A percentile compares a stretch with the other conserved stretches of the same genome.
phyloP scores from a whole-genome alignment of 2,797 vertebrate genomes.

The Holocentrus rufus region DNA sequence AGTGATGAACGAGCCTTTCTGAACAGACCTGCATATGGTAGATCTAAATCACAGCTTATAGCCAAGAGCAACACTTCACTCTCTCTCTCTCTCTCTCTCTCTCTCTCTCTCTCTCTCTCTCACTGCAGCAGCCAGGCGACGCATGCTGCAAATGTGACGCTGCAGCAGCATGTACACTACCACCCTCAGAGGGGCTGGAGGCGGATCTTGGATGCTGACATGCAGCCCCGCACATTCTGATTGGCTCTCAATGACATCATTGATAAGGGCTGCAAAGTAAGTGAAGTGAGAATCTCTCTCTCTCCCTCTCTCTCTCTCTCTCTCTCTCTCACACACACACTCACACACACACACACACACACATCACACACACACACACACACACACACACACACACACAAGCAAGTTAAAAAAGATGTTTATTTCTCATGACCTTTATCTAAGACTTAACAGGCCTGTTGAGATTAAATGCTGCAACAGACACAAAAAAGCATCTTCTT shows the following conservation, averaged over 20 bases:
- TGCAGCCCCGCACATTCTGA: slow-evolving; percentile 62
- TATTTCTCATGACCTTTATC: slow-evolving; percentile 4
- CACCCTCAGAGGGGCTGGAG: slow-evolving; percentile 62
- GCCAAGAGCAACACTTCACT: slow-evolving; percentile 43
- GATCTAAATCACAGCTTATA: slow-evolving; percentile 47
- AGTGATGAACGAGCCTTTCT: slow-evolving; percentile 42
- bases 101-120: slow-evolving; percentile 42
- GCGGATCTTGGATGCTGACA: slow-evolving; percentile 66
- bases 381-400: background rate
- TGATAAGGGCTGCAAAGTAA: slow-evolving; percentile 63
- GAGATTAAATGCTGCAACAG: slow-evolving; percentile 18
- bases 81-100: slow-evolving; percentile 49
- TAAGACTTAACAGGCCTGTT: background rate
- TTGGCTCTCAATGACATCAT: slow-evolving; percentile 87
- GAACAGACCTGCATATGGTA: slow-evolving; percentile 34
- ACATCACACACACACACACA: too few species aligned
- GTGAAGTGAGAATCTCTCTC: slow-evolving; percentile 36
- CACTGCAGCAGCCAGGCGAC: slow-evolving; percentile 54
- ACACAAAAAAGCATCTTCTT: slow-evolving; percentile 7
- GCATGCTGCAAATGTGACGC: slow-evolving; percentile 75
- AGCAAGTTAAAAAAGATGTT: slow-evolving; percentile 23
- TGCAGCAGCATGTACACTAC: slow-evolving; percentile 72
- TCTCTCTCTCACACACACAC: slow-evolving; percentile 19
- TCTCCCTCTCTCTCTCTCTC: slow-evolving; percentile 22
- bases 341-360: too few species aligned